phyloP scores from a whole-genome alignment of 2,888 invertebrate genomes.

The Prosapia bicincta region DNA sequence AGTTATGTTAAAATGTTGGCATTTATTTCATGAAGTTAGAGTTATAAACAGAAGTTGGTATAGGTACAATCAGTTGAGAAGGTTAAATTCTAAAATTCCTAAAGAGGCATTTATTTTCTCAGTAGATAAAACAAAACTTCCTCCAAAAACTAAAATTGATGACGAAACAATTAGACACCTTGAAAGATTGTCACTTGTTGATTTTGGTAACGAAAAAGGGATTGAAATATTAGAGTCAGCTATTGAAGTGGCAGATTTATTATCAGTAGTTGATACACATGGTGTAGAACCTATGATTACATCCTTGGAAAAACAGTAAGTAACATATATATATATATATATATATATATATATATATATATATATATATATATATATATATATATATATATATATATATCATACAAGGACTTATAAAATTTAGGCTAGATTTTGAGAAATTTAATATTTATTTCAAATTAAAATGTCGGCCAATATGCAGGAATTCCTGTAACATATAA shows the following conservation, averaged over 20 bases:
- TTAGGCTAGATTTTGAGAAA: too few relatives aligned
- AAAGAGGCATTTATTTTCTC: neutral
- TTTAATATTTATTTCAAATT: too few relatives aligned
- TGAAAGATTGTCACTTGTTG: slow-evolving; percentile 81
- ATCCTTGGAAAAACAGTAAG: slow-evolving; percentile 73
- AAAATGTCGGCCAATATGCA: too few relatives aligned
- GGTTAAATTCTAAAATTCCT: neutral
- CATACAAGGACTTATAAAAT: too few relatives aligned
- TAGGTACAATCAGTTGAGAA: neutral
- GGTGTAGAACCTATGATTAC: slow-evolving; percentile 72
- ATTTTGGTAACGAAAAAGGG: slow-evolving; percentile 69
- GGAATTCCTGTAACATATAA: too few relatives aligned
- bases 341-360: too few relatives aligned
- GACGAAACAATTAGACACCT: slow-evolving; percentile 64
- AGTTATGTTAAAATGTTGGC: too few relatives aligned
- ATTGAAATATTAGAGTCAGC: slow-evolving; percentile 73
- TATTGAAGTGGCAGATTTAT: slow-evolving; percentile 75
- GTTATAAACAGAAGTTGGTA: too few relatives aligned
- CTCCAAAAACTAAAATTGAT: slow-evolving; percentile 43
- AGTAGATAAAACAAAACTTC: neutral
- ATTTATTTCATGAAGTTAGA: too few relatives aligned
- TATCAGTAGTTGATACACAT: slow-evolving; percentile 66
- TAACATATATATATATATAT: slow-evolving; percentile 17
- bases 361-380: too few relatives aligned
- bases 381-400: too few relatives aligned